These are phyloP conservation scores for Tringa solitaria DNA, from an alignment of 2,113 vertebrate species.

Conservation along the genomic window DNA sequence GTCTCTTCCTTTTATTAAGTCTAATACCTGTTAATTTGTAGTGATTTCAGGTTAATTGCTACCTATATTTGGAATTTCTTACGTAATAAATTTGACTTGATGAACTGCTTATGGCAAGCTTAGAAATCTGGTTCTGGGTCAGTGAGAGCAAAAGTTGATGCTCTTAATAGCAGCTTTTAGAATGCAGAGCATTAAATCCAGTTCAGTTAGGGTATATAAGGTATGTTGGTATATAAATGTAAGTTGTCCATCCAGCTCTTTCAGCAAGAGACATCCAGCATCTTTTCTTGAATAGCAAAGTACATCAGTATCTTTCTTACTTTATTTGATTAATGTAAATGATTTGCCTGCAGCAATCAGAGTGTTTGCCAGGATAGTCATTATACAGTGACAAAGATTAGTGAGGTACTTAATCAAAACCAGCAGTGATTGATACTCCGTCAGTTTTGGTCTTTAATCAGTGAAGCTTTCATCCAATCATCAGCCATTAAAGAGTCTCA, in stretches of 20 bases:
- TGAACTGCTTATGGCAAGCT: not conserved
- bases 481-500: conserved; percentile 39
- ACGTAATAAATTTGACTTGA: not conserved
- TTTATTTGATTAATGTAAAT: conserved; percentile 68
- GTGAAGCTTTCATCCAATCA: conserved; percentile 56
- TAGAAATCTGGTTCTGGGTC: not conserved
- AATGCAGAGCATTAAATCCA: not conserved
- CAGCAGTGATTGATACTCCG: conserved; percentile 65
- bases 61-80: not conserved
- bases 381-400: conserved; percentile 68
- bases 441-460: conserved; percentile 67
- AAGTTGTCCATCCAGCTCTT: not conserved
- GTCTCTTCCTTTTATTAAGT: not conserved
- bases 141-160: not conserved
- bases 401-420: conserved; percentile 65
- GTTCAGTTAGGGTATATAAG: not conserved
- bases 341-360: conserved; percentile 59
- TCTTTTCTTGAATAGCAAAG: not conserved
- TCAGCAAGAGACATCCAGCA: not conserved
- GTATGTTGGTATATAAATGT: too few species aligned
- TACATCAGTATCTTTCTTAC: conserved; percentile 26
- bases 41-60: not conserved
- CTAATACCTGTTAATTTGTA: not conserved
- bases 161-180: not conserved
- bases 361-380: conserved; percentile 55